Evolutionary conservation across 2,888 invertebrate genomes (phyloP).

Genomic region (Pherbina coryleti): DNA sequence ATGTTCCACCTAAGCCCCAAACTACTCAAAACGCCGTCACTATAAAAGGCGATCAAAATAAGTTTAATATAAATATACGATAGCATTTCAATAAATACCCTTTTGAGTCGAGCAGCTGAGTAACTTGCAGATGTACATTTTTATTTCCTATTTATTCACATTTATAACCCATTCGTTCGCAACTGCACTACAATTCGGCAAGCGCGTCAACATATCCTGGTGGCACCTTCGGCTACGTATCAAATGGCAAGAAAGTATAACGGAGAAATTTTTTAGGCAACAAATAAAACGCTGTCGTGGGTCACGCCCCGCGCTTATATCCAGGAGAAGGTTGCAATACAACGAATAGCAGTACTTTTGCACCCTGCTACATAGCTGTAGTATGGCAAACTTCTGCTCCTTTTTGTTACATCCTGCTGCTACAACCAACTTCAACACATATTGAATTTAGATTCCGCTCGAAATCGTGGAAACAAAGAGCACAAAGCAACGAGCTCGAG

Average conservation of each 20-base stretch:
- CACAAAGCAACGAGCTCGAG: constrained; percentile 1
- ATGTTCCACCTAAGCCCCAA: too few species aligned
- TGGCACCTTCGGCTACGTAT: constrained; percentile 4
- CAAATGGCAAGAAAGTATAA: constrained; percentile 17
- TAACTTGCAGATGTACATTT: too few species aligned
- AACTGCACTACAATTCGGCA: neutral
- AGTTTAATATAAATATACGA: too few species aligned
- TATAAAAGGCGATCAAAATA: too few species aligned
- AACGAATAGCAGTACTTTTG: constrained; percentile 4
- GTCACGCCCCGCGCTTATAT: constrained; percentile 15
- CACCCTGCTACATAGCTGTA: neutral
- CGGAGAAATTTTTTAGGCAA: neutral
- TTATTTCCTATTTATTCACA: neutral
- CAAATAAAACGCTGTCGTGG: neutral
- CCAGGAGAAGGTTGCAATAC: neutral
- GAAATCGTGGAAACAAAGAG: neutral
- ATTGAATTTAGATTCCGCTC: constrained; percentile 16
- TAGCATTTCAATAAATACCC: too few species aligned
- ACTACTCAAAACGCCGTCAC: too few species aligned
- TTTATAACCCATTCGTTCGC: constrained; percentile 5
- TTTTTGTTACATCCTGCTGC: neutral
- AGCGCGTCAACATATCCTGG: neutral
- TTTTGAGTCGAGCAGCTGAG: too few species aligned
- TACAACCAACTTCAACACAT: neutral
- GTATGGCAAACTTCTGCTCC: neutral